phyloP scores from a whole-genome alignment of 1,140 invertebrate genomes.

The Lepidostoma basale region DNA sequence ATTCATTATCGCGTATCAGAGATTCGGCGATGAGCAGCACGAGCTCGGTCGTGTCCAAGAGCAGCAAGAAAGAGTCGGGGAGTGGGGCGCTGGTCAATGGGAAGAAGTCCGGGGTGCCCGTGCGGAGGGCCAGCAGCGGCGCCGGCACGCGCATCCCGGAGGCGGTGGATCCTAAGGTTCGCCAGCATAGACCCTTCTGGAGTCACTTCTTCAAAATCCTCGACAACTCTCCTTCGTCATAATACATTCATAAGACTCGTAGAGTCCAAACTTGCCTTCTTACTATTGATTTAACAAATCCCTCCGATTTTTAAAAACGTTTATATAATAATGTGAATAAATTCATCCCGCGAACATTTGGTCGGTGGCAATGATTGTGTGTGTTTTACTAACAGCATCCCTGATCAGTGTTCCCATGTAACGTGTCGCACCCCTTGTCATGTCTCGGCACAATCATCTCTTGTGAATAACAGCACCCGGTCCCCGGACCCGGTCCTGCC shows the following conservation, averaged over 20 bases:
- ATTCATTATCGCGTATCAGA: constrained; percentile 56
- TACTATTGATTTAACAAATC: constrained; percentile 27
- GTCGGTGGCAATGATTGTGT: constrained; percentile 41
- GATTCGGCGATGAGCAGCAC: constrained; percentile 33
- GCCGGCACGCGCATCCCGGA: constrained; percentile 30
- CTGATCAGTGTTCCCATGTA: constrained; percentile 41
- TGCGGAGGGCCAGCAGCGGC: constrained; percentile 41
- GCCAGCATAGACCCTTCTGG: constrained; percentile 39
- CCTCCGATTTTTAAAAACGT: constrained; percentile 18
- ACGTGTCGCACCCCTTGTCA: constrained; percentile 36
- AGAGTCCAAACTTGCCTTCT: constrained; percentile 41
- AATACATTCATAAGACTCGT: background rate
- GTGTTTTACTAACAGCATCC: constrained; percentile 47
- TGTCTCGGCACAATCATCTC: constrained; percentile 6
- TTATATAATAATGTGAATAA: constrained; percentile 30
- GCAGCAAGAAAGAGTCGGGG: constrained; percentile 34
- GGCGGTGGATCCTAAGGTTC: constrained; percentile 45
- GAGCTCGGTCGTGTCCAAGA: constrained; percentile 35
- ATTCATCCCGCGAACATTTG: constrained; percentile 31
- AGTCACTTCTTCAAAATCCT: constrained; percentile 41
- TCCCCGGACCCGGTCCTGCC: background rate
- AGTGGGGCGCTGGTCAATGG: constrained; percentile 32
- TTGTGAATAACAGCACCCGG: constrained; percentile 37
- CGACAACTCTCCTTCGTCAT: constrained; percentile 39
- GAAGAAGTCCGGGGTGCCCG: constrained; percentile 43